These are phyloP conservation scores for Metellina segmentata DNA, from an alignment of 2,888 invertebrate genomes.

Conservation along the genomic window DNA sequence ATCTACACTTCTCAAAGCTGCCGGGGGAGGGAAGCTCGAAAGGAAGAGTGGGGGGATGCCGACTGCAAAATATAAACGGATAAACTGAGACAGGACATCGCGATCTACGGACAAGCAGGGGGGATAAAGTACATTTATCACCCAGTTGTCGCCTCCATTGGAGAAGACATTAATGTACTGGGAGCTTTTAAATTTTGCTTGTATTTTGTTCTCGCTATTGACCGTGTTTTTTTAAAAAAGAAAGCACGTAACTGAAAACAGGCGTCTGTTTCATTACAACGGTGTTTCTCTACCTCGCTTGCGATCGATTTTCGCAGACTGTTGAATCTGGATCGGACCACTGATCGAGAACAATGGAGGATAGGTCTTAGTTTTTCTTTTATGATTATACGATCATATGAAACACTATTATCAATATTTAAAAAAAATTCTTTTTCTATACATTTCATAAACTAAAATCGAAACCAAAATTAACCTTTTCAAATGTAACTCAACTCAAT, in stretches of 20 bases:
- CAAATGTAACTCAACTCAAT: too few relatives aligned
- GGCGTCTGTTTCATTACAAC: neutral
- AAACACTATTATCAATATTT: too few relatives aligned
- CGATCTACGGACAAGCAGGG: conserved; percentile 40
- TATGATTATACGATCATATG: too few relatives aligned
- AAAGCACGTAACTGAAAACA: neutral
- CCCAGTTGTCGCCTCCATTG: conserved; percentile 51
- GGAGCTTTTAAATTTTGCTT: conserved; percentile 50
- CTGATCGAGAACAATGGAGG: too few relatives aligned
- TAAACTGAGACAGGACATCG: conserved; percentile 52
- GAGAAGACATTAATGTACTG: conserved; percentile 50
- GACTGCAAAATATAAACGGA: conserved; percentile 44
- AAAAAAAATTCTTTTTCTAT: too few relatives aligned
- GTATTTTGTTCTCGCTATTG: conserved; percentile 16
- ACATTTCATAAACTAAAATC: too few relatives aligned
- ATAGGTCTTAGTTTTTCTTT: too few relatives aligned
- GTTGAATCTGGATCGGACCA: neutral
- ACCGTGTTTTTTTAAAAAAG: neutral
- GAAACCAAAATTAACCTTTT: too few relatives aligned
- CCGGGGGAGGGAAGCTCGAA: neutral
- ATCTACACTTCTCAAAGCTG: conserved; percentile 58
- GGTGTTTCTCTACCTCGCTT: neutral
- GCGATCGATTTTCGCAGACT: neutral
- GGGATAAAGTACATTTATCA: conserved; percentile 66
- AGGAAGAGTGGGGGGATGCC: neutral